Evolutionary conservation across 2,113 vertebrate species (phyloP), one percentile per base, ranked within the genome.

Genomic region (Ornithorhynchus anatinus): DNA sequence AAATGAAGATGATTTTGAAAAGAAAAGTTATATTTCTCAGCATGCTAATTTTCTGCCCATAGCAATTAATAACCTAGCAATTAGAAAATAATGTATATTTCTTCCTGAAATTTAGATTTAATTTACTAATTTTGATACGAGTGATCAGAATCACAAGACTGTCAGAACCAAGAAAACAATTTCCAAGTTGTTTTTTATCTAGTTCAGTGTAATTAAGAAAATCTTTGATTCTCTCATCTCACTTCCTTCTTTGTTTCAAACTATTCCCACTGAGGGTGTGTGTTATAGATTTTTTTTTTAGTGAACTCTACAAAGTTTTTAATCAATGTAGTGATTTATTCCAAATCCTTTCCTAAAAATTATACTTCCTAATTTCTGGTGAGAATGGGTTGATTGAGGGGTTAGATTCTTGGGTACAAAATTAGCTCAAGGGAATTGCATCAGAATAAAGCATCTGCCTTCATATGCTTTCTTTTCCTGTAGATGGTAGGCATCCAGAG

Each of bases 401-500:
- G 9, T 81, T 31, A 23, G 65, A 7, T 52, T 78, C 59, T 79
- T 70, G 51, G 39, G n/a, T 63, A 14, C 35, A 69, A 32, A 31
- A 43, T 0, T 16, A 62, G 66, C 19, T 56, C 20, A 45, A 32
- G 63, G 51, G 53, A 59, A 7, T 17, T 0, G 1, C 32, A 1
- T 38, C 75, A 59, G 71, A n/a, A 27, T 70, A 63, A 51, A 1
- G 47, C 3, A 3, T 65, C 39, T 25, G 38, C 32, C 48, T 19
- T 66, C 16, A 63, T 20, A 27, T 66, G 25, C 47, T 83, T 81
- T 35, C 16, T 80, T 45, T 80, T 75, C 64, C 19, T 82, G 70
- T 81, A 96, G 94, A 92, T 75, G 82, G 91, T 33, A 85, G 81
- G 66, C 89, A 66, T 53, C 50, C 61, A 59, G 87, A 89, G 54